Percentiles rank a stretch among this genome's conserved stretches.
Conservation (phyloP, 2,797 vertebrate genomes). For the Malacoraja senta region DNA sequence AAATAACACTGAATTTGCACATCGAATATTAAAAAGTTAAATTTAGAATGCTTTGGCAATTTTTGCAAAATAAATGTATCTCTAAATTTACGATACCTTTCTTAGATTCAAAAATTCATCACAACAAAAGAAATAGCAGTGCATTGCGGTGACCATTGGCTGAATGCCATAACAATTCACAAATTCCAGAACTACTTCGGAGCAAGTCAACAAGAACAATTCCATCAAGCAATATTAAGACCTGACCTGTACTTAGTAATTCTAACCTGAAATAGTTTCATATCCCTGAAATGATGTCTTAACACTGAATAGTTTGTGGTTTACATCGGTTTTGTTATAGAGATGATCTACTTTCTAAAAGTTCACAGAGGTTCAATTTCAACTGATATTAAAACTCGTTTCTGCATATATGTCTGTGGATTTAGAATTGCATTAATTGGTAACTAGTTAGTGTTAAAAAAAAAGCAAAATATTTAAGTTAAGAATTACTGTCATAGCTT, state of each 20-base stretch:
- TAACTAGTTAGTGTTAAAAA: too few species aligned
- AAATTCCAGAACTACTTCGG: conserved; percentile 23
- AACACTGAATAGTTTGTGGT: not conserved
- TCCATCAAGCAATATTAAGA: conserved; percentile 20
- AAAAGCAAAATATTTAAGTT: too few species aligned
- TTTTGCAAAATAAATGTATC: not conserved
- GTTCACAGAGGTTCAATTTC: not conserved
- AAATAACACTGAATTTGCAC: not conserved
- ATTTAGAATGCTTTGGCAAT: not conserved
- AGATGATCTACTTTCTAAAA: not conserved
- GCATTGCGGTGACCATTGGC: not conserved
- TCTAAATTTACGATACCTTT: not conserved
- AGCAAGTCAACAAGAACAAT: conserved; percentile 30
- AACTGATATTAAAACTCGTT: not conserved
- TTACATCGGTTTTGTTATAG: not conserved
- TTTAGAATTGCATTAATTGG: not conserved
- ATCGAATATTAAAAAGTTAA: not conserved
- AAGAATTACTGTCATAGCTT: not conserved
- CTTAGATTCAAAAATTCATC: not conserved
- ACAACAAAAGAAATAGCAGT: not conserved
- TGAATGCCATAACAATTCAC: conserved; percentile 14
- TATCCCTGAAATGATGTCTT: conserved; percentile 8
- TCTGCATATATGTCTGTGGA: not conserved
- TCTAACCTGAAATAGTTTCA: conserved; percentile 24
- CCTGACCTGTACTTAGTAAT: conserved; percentile 30